phyloP scores from a whole-genome alignment of 2,797 vertebrate genomes.

The Kryptopterus vitreolus region DNA sequence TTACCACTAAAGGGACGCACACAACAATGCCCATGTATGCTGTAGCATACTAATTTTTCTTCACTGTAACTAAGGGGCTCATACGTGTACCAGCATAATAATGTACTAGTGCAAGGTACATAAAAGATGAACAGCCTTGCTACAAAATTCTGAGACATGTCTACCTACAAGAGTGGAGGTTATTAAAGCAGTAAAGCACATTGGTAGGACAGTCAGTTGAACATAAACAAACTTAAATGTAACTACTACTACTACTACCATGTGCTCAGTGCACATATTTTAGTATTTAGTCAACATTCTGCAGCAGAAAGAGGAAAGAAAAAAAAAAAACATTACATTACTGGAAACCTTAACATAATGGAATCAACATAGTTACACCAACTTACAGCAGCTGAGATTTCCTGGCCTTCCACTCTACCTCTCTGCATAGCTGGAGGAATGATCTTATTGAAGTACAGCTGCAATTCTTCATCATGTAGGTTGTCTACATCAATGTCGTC shows the following conservation, averaged over 20 bases:
- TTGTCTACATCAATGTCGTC: slow-evolving; percentile 86
- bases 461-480: slow-evolving; percentile 85
- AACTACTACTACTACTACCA: too few species aligned
- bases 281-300: not conserved
- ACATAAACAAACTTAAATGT: not conserved
- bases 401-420: slow-evolving; percentile 76
- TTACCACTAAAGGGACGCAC: too few species aligned
- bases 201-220: too few species aligned
- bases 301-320: not conserved
- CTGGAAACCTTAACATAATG: not conserved
- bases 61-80: too few species aligned
- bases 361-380: not conserved
- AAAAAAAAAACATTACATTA: not conserved
- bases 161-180: too few species aligned
- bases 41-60: too few species aligned
- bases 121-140: too few species aligned
- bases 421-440: slow-evolving; percentile 81
- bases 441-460: slow-evolving; percentile 89
- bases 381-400: slow-evolving; percentile 73
- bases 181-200: not conserved
- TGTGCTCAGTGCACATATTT: not conserved
- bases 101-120: too few species aligned
- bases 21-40: too few species aligned
- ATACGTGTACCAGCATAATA: too few species aligned
- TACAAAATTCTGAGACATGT: not conserved